These are phyloP conservation scores for Ectemnius lituratus DNA, from an alignment of 2,888 invertebrate species.

Conservation along the genomic window DNA sequence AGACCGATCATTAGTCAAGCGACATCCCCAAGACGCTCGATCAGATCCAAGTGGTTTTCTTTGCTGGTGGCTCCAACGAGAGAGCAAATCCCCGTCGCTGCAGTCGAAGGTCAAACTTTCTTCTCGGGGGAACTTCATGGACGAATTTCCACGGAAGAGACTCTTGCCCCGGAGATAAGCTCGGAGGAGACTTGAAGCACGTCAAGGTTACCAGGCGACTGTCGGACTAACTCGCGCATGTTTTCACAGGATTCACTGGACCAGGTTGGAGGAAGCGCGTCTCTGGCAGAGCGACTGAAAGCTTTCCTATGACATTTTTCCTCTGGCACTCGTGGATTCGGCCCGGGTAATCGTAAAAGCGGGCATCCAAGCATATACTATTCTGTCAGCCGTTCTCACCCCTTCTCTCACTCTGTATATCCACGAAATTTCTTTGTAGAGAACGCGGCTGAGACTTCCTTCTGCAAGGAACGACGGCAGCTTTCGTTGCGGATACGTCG, in stretches of 20 bases:
- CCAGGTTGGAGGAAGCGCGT: background rate
- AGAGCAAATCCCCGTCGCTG: background rate
- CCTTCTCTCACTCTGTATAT: too few species aligned
- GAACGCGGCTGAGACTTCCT: too few species aligned
- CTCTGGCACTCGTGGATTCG: too few species aligned
- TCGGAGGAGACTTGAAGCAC: background rate
- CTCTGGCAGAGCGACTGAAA: background rate
- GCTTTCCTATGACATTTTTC: too few species aligned
- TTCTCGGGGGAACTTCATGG: background rate
- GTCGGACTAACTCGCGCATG: background rate
- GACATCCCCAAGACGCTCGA: background rate
- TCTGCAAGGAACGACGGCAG: too few species aligned
- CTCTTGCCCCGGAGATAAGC: constrained; percentile 7
- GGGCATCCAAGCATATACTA: too few species aligned
- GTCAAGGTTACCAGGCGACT: constrained; percentile 13
- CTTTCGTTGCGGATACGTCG: too few species aligned
- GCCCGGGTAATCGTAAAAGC: too few species aligned
- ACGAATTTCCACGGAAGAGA: constrained; percentile 18
- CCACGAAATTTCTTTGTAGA: too few species aligned
- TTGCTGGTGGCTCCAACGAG: background rate
- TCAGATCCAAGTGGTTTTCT: constrained; percentile 6
- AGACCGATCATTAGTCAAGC: constrained; percentile 32
- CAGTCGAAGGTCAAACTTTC: constrained; percentile 15
- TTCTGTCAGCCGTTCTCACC: too few species aligned
- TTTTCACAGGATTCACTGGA: constrained; percentile 7